phyloP scores from a whole-genome alignment of 2,797 vertebrate genomes.

The Loris lydekkerianus region DNA sequence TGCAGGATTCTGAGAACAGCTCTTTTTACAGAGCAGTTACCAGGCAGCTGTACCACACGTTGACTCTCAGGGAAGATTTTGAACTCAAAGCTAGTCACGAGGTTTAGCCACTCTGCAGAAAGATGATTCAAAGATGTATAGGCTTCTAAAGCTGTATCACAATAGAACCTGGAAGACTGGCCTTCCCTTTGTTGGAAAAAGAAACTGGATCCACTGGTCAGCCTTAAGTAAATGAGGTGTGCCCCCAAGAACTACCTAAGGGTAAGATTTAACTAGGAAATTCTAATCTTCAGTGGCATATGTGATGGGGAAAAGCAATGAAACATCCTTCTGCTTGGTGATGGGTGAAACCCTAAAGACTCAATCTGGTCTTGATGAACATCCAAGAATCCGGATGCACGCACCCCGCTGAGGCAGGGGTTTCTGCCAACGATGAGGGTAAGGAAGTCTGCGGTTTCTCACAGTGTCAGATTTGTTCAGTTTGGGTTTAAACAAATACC shows the following conservation, averaged over 20 bases:
- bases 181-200: background rate
- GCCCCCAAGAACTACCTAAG: background rate
- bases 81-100: background rate
- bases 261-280: slow-evolving; percentile 44
- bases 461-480: slow-evolving; percentile 65
- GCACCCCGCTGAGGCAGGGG: slow-evolving; percentile 47
- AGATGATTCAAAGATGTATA: background rate
- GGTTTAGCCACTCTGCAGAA: background rate
- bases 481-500: slow-evolving; percentile 70
- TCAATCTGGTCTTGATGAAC: slow-evolving; percentile 75
- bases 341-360: slow-evolving; percentile 72
- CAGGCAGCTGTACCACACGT: background rate
- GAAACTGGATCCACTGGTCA: background rate
- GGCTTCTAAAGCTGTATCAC: background rate
- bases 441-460: slow-evolving; percentile 69
- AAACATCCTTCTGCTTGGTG: slow-evolving; percentile 64
- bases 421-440: slow-evolving; percentile 56
- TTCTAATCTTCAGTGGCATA: slow-evolving; percentile 54
- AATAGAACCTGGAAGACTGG: background rate
- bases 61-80: background rate
- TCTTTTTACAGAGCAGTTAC: background rate
- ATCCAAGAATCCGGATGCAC: slow-evolving; percentile 66
- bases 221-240: slow-evolving; percentile 55
- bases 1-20: background rate
- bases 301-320: slow-evolving; percentile 31